These are phyloP conservation scores for Odontocerum albicorne DNA, from an alignment of 2,888 invertebrate species.

Conservation along the genomic window DNA sequence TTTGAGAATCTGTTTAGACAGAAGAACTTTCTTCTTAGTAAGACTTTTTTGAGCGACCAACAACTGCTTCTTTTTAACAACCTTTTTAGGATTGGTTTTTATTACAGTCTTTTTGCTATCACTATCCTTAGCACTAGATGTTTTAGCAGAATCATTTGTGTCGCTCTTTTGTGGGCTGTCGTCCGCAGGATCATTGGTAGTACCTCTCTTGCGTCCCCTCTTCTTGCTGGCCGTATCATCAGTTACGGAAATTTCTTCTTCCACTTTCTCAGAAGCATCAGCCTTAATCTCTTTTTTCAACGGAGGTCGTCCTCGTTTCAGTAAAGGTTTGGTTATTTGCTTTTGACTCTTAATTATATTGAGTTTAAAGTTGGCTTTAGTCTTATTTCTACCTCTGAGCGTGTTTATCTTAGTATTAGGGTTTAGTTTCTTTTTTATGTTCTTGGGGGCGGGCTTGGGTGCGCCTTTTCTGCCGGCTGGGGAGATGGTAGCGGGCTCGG, in stretches of 20 bases:
- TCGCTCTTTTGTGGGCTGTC: conserved; percentile 45
- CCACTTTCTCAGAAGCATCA: conserved; percentile 47
- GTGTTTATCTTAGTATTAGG: conserved; percentile 28
- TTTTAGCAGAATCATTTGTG: conserved; percentile 6
- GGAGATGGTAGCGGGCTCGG: conserved; percentile 9
- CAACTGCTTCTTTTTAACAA: conserved; percentile 51
- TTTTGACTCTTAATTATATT: conserved; percentile 23
- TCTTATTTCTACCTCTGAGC: conserved; percentile 26
- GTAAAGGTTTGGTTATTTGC: conserved; percentile 1
- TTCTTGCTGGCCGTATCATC: conserved; percentile 50
- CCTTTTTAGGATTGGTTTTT: conserved; percentile 48
- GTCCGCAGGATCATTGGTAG: conserved; percentile 43
- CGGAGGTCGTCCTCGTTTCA: conserved; percentile 26
- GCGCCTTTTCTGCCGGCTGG: conserved; percentile 8
- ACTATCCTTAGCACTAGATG: conserved; percentile 10
- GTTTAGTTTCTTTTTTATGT: conserved; percentile 22
- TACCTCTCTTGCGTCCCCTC: conserved; percentile 49
- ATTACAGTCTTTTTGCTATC: conserved; percentile 48
- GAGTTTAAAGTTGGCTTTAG: conserved; percentile 29
- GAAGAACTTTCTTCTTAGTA: conserved; percentile 49
- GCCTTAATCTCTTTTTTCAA: conserved; percentile 9
- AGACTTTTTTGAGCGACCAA: conserved; percentile 54
- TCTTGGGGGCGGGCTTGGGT: neutral
- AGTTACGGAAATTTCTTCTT: conserved; percentile 53
- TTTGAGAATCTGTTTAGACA: conserved; percentile 48